These are phyloP conservation scores for Diploptera punctata DNA, from an alignment of 2,888 invertebrate species.

Conservation along the genomic window DNA sequence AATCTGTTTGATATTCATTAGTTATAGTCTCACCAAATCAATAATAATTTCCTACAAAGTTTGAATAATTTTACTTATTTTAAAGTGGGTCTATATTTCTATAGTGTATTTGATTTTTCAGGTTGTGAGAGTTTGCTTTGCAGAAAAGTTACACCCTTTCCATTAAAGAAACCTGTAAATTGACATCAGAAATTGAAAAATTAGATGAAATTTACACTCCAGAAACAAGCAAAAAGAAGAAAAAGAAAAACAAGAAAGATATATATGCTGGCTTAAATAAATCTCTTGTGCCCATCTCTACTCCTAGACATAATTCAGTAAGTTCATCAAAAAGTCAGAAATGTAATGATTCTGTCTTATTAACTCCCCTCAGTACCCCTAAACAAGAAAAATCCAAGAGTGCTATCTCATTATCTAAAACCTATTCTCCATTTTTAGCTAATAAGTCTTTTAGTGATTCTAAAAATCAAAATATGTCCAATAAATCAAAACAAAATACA, in stretches of 20 bases:
- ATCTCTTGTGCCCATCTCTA: not conserved
- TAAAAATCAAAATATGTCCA: not conserved
- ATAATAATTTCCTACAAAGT: too few relatives aligned
- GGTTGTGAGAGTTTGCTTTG: conserved; percentile 33
- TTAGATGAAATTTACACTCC: not conserved
- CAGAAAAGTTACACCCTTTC: conserved; percentile 15
- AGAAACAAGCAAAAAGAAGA: conserved; percentile 22
- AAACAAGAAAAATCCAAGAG: not conserved
- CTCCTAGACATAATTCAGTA: not conserved
- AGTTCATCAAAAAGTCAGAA: not conserved
- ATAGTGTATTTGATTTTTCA: conserved; percentile 26
- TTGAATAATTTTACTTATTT: too few relatives aligned
- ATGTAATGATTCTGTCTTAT: not conserved
- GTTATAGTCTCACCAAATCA: too few relatives aligned
- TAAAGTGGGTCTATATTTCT: not conserved
- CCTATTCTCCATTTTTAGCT: too few relatives aligned
- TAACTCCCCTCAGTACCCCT: too few relatives aligned
- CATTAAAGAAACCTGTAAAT: conserved; percentile 11
- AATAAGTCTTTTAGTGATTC: not conserved
- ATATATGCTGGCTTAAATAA: conserved; percentile 10
- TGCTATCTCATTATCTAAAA: too few relatives aligned
- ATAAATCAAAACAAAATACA: not conserved
- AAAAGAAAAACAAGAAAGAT: conserved; percentile 37
- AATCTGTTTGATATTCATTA: too few relatives aligned
- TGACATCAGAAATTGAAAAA: not conserved